Conservation (phyloP, 2,797 vertebrate species). For the Tenualosa thibaudeaui region DNA sequence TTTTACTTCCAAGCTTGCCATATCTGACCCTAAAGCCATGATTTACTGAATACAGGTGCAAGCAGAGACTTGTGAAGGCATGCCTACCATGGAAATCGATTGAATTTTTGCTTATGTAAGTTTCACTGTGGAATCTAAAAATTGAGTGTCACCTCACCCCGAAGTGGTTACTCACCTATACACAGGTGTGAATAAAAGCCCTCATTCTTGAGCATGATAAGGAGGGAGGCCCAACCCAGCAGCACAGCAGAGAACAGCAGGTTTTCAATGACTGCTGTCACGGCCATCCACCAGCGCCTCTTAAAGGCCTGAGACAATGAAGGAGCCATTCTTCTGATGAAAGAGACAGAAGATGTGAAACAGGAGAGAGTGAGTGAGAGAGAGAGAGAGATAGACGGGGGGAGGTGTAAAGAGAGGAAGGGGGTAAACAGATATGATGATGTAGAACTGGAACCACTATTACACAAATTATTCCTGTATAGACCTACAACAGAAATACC, state of each 20-base stretch:
- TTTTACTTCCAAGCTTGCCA: not conserved
- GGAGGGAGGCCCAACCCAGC: conserved; percentile 85
- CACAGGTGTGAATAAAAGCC: conserved; percentile 87
- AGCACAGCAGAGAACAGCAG: conserved; percentile 86
- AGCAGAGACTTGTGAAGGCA: not conserved
- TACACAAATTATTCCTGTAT: not conserved
- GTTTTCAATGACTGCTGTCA: conserved; percentile 82
- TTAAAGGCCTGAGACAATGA: conserved; percentile 78
- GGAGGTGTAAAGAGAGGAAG: not conserved
- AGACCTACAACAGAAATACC: not conserved
- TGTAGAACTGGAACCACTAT: not conserved
- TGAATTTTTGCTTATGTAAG: not conserved
- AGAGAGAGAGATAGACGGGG: not conserved
- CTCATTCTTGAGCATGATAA: conserved; percentile 87
- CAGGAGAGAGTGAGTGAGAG: conserved; percentile 30
- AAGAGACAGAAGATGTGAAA: not conserved
- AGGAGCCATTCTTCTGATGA: conserved; percentile 74
- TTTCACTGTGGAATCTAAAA: not conserved
- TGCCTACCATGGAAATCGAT: not conserved
- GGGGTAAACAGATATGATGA: not conserved
- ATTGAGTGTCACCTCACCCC: not conserved
- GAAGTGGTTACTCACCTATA: conserved; percentile 59
- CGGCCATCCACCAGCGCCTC: conserved; percentile 87
- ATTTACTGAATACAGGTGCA: not conserved
- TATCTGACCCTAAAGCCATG: not conserved